Conservation (phyloP, 1,140 invertebrate genomes). For the Archivesica marissinica region DNA sequence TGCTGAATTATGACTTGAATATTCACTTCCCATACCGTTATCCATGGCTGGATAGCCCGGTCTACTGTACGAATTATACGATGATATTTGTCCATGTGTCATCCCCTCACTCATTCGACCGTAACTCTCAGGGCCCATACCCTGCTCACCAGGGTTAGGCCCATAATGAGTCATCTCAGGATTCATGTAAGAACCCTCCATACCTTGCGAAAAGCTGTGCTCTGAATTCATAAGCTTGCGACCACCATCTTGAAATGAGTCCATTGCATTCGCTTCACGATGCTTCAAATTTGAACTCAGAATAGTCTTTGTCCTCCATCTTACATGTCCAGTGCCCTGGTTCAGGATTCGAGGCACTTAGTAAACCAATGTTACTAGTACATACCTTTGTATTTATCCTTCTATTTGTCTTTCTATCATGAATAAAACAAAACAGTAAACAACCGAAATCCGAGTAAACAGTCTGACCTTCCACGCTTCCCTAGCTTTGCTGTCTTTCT, state of each 20-base stretch:
- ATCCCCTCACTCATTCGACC: conserved; percentile 77
- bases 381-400: conserved; percentile 39
- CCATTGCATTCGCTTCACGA: conserved; percentile 77
- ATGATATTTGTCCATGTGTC: conserved; percentile 74
- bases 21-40: conserved; percentile 72
- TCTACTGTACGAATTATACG: conserved; percentile 74
- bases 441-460: conserved; percentile 12
- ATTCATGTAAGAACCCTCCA: conserved; percentile 78
- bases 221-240: conserved; percentile 78
- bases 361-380: conserved; percentile 2
- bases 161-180: conserved; percentile 78
- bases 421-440: conserved; percentile 50
- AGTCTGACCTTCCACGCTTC: conserved; percentile 26
- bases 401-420: conserved; percentile 39
- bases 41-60: conserved; percentile 65
- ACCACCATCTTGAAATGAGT: conserved; percentile 82
- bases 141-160: conserved; percentile 71
- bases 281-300: conserved; percentile 43
- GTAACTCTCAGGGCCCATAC: conserved; percentile 74
- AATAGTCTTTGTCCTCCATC: conserved; percentile 21
- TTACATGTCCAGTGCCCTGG: conserved; percentile 33
- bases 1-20: conserved; percentile 72
- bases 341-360: conserved; percentile 26
- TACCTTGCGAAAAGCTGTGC: conserved; percentile 72
- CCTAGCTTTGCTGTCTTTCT: background rate